phyloP scores from a whole-genome alignment of 2,797 vertebrate species.

The Calcarius lapponicus region DNA sequence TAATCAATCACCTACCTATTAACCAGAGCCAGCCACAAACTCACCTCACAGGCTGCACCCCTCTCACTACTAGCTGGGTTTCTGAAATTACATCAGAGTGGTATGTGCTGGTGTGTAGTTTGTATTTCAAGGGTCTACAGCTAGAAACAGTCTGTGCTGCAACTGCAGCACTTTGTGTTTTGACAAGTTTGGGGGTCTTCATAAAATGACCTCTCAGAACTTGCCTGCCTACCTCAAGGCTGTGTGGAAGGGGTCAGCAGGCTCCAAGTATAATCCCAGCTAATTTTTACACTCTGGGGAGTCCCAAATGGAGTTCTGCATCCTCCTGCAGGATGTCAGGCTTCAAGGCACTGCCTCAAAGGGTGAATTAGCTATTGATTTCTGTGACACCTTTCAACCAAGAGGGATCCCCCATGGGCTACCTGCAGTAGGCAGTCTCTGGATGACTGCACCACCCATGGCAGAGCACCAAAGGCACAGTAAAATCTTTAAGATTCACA shows the following conservation, averaged over 20 bases:
- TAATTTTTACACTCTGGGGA: neutral
- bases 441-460: neutral
- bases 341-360: neutral
- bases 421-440: neutral
- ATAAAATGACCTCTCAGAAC: neutral
- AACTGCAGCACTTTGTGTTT: neutral
- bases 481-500: neutral
- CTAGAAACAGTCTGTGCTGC: neutral
- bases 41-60: neutral
- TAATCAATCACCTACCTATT: neutral
- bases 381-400: neutral
- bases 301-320: neutral
- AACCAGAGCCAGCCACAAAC: neutral
- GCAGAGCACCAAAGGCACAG: neutral
- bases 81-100: neutral
- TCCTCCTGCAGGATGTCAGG: neutral
- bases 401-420: neutral
- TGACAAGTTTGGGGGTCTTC: neutral
- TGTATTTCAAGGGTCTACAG: neutral
- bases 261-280: neutral
- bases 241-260: neutral
- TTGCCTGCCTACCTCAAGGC: neutral
- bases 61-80: neutral
- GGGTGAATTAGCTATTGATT: neutral
- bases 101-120: neutral